These are phyloP conservation scores for Excalfactoria chinensis DNA, from an alignment of 2,113 vertebrate genomes.

Conservation along the genomic window DNA sequence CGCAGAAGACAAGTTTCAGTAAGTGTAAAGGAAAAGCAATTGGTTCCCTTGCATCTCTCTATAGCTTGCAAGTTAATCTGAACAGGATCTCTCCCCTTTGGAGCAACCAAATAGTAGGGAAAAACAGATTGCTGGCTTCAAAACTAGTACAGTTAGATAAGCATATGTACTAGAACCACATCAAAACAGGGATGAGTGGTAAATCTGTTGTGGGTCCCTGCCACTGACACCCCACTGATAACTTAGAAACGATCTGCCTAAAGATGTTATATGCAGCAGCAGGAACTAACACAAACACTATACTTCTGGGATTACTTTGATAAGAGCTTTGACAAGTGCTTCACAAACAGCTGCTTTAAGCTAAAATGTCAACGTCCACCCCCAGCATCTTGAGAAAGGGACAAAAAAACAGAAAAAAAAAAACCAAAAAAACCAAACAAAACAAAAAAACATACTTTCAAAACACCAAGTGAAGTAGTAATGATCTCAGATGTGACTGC, in stretches of 20 bases:
- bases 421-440: background rate
- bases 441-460: too few species aligned
- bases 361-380: background rate
- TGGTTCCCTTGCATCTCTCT: background rate
- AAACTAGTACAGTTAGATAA: background rate
- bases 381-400: background rate
- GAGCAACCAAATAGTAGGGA: background rate
- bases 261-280: background rate
- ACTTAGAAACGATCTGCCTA: background rate
- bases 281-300: background rate
- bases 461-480: background rate
- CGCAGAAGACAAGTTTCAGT: background rate
- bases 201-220: background rate
- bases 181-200: accelerated
- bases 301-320: background rate
- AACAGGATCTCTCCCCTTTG: background rate
- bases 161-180: background rate
- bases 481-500: background rate
- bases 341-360: background rate
- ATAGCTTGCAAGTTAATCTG: background rate
- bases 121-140: background rate
- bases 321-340: background rate
- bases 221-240: background rate
- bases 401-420: background rate
- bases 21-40: background rate